A percentile compares a stretch with the other conserved stretches of the same genome.
Conservation (phyloP, 1,140 invertebrate species). For the Apis laboriosa region DNA sequence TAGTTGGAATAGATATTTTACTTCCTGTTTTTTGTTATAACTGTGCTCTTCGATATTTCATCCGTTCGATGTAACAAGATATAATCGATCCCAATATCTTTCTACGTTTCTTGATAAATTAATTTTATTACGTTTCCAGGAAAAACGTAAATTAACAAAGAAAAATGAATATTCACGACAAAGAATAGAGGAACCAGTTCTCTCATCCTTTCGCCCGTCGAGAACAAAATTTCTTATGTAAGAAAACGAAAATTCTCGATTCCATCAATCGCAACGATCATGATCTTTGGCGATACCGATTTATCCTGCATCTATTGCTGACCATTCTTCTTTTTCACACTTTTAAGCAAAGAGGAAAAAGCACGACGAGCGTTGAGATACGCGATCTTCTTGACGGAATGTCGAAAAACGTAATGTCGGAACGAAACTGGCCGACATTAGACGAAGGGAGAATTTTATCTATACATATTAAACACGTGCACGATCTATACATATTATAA, state of each 20-base stretch:
- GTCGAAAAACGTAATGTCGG: constrained; percentile 75
- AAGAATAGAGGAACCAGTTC: background rate
- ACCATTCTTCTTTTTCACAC: constrained; percentile 12
- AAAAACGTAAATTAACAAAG: no score
- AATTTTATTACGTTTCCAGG: no score
- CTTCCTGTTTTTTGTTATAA: no score
- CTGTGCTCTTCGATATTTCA: no score
- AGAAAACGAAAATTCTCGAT: background rate
- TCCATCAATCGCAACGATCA: background rate
- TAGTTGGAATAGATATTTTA: no score
- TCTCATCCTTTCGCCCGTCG: background rate
- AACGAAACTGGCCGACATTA: constrained; percentile 46
- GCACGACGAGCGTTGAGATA: background rate
- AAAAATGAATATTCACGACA: no score
- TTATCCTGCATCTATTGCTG: background rate
- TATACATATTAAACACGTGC: constrained; percentile 63
- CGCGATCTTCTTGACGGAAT: constrained; percentile 35
- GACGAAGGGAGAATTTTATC: constrained; percentile 54
- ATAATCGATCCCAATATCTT: no score
- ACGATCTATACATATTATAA: constrained; percentile 62
- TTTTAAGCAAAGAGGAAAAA: background rate
- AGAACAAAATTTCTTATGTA: background rate
- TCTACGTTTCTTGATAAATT: no score
- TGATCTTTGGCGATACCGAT: background rate
- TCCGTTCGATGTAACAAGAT: no score